Percentiles rank a stretch among this genome's conserved stretches.
Evolutionary conservation across 1,140 invertebrate genomes (phyloP).

Genomic region (Magallana gigas): DNA sequence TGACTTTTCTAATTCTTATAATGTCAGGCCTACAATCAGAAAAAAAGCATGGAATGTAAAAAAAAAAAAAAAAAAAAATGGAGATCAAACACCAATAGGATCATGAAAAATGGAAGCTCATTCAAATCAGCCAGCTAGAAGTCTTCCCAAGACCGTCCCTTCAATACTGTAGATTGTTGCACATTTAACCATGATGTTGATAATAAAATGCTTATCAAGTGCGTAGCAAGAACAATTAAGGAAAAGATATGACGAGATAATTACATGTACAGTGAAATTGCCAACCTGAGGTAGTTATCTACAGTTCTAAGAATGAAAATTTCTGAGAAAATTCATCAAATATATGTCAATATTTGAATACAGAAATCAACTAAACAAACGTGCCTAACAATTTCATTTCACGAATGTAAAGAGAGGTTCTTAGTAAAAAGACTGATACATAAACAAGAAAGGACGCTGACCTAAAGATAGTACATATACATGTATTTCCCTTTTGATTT

Average conservation of each 20-base stretch:
- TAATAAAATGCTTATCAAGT: background rate
- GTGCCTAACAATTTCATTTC: too few relatives aligned
- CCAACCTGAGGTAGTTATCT: constrained; percentile 13
- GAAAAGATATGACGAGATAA: background rate
- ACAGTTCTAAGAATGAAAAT: constrained; percentile 4
- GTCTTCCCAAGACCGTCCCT: background rate
- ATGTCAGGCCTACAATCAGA: background rate
- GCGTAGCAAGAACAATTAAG: background rate
- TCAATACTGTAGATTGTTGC: background rate
- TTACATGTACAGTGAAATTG: background rate
- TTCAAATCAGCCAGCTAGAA: background rate
- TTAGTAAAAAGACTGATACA: too few relatives aligned
- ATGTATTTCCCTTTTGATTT: too few relatives aligned
- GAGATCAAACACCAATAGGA: constrained; percentile 4
- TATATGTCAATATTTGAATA: background rate
- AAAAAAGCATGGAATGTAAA: background rate
- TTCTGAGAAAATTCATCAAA: background rate
- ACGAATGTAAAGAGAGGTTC: too few relatives aligned
- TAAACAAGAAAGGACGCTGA: too few relatives aligned
- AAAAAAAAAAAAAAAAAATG: background rate
- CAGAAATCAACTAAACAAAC: too few relatives aligned
- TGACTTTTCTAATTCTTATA: too few relatives aligned
- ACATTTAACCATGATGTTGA: background rate
- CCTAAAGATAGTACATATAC: too few relatives aligned
- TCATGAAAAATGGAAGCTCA: constrained; percentile 24